phyloP scores from a whole-genome alignment of 2,113 vertebrate species.

The Thermophis baileyi region DNA sequence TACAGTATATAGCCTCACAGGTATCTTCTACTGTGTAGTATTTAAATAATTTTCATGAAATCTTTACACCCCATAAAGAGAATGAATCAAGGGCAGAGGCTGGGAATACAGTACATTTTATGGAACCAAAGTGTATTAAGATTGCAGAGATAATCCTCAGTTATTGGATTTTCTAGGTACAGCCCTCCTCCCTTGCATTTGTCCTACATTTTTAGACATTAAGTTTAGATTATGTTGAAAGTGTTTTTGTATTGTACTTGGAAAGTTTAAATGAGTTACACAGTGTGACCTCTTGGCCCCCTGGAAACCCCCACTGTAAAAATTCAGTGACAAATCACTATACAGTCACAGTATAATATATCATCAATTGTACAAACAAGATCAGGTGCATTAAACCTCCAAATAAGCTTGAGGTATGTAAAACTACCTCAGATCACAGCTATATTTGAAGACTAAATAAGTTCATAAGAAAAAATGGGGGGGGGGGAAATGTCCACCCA shows the following conservation, averaged over 20 bases:
- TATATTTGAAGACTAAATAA: not conserved
- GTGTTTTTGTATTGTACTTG: not conserved
- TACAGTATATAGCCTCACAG: not conserved
- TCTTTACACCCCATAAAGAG: not conserved
- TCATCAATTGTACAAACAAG: not conserved
- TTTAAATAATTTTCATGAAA: not conserved
- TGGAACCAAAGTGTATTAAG: not conserved
- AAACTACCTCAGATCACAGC: not conserved
- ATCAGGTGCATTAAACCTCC: not conserved
- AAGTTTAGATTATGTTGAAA: not conserved
- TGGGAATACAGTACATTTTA: not conserved
- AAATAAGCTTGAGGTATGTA: not conserved
- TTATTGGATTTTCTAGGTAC: not conserved
- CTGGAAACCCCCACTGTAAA: not conserved
- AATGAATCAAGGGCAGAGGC: not conserved
- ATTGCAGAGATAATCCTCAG: not conserved
- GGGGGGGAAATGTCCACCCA: not conserved
- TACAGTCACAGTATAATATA: not conserved
- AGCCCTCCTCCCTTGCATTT: not conserved
- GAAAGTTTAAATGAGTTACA: not conserved
- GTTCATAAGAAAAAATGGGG: not conserved
- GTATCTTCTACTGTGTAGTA: not conserved
- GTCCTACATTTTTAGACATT: not conserved
- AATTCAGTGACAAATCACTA: not conserved
- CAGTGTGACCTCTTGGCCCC: not conserved